Percentiles rank a stretch among this genome's conserved stretches.
These are phyloP conservation scores for Cheilosia vernalis DNA, from an alignment of 2,888 invertebrate species.

Conservation along the genomic window DNA sequence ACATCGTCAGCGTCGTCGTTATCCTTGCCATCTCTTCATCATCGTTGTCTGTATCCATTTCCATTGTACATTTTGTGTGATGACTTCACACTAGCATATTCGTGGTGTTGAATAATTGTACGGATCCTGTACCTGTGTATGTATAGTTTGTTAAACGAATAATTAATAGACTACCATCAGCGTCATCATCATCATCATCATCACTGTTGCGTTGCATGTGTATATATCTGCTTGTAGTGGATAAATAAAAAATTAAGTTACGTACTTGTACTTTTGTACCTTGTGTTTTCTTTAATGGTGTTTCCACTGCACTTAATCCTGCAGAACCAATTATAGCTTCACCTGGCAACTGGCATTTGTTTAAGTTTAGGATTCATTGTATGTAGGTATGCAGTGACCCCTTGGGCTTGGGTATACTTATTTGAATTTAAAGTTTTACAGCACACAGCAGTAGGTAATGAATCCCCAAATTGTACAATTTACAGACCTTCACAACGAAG, in stretches of 20 bases:
- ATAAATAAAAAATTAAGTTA: slow-evolving; percentile 58
- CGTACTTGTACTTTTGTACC: slow-evolving; percentile 38
- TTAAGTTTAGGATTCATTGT: slow-evolving; percentile 1
- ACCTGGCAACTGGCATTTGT: slow-evolving; percentile 27
- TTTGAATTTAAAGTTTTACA: too few relatives aligned
- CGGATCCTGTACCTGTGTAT: background rate
- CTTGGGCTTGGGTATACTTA: background rate
- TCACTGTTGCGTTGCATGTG: slow-evolving; percentile 11
- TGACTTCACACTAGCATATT: slow-evolving; percentile 51
- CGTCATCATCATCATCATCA: slow-evolving; percentile 22
- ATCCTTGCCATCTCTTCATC: slow-evolving; percentile 39
- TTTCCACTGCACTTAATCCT: slow-evolving; percentile 69
- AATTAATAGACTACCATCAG: slow-evolving; percentile 64
- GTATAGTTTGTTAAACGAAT: slow-evolving; percentile 58
- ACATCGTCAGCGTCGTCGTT: slow-evolving; percentile 19
- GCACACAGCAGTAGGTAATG: too few relatives aligned
- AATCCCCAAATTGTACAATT: too few relatives aligned
- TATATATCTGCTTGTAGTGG: slow-evolving; percentile 14
- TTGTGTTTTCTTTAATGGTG: slow-evolving; percentile 48
- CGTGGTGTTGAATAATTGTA: background rate
- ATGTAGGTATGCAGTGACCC: background rate
- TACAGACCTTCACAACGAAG: too few relatives aligned
- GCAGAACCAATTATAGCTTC: slow-evolving; percentile 48
- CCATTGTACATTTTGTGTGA: slow-evolving; percentile 52
- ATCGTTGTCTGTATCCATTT: slow-evolving; percentile 4